phyloP scores from a whole-genome alignment of 2,888 invertebrate genomes.

The Phalera bucephala region DNA sequence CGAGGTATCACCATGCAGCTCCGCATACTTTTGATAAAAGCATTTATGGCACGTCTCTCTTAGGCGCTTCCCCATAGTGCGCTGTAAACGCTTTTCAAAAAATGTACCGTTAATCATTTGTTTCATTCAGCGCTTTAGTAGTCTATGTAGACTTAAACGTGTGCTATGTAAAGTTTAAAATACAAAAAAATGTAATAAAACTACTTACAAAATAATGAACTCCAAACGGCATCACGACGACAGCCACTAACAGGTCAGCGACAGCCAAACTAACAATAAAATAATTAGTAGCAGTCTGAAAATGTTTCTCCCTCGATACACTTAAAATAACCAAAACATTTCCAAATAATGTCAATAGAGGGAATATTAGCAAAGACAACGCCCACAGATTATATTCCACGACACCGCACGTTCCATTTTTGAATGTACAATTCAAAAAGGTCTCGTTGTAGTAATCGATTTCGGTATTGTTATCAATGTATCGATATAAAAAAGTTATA shows the following conservation, averaged over 20 bases:
- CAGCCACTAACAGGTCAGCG: conserved; percentile 97
- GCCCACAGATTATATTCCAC: conserved; percentile 92
- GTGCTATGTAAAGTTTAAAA: no score
- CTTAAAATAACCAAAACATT: conserved; percentile 98
- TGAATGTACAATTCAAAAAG: conserved; percentile 56
- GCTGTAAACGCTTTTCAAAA: no score
- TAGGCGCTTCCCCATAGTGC: no score
- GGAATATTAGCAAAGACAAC: conserved; percentile 93
- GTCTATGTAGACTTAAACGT: no score
- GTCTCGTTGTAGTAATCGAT: conserved; percentile 55
- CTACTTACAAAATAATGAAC: conserved; percentile 98
- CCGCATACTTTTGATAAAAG: no score
- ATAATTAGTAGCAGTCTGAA: conserved; percentile 99
- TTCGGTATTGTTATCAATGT: conserved; percentile 36
- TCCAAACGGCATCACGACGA: conserved; percentile 99
- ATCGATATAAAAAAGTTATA: conserved; percentile 26
- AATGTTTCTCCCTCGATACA: conserved; percentile 93
- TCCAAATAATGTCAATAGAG: conserved; percentile 96
- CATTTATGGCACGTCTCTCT: no score
- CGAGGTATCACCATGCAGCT: no score
- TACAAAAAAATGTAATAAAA: no score
- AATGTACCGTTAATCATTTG: no score
- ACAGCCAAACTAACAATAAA: conserved; percentile 99
- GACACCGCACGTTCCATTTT: conserved; percentile 56
- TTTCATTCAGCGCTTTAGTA: no score